Evolutionary conservation across 1,140 invertebrate genomes (phyloP).

Genomic region (Pachypeltis micranthus): DNA sequence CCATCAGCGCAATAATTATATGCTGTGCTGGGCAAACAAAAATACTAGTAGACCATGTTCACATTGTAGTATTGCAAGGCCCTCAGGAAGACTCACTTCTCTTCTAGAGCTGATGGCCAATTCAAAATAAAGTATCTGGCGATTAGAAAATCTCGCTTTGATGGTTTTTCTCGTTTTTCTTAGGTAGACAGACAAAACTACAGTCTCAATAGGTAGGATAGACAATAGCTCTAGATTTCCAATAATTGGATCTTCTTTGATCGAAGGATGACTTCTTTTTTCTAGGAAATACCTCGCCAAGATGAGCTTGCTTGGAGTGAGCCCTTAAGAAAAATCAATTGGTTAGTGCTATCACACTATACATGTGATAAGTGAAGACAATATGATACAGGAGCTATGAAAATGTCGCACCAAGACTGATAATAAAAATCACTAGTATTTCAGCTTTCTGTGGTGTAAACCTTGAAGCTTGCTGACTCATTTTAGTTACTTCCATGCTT

Average conservation of each 20-base stretch:
- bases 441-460: not conserved
- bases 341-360: not conserved
- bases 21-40: not conserved
- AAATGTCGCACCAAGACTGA: too few relatives aligned
- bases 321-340: slow-evolving; percentile 28
- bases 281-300: slow-evolving; percentile 41
- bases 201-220: slow-evolving; percentile 42
- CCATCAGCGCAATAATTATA: not conserved
- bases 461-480: not conserved
- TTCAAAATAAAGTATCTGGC: slow-evolving; percentile 38
- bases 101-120: slow-evolving; percentile 35
- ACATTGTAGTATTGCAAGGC: too few relatives aligned
- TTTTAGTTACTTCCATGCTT: not conserved
- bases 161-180: slow-evolving; percentile 39
- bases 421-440: too few relatives aligned
- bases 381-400: not conserved
- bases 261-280: slow-evolving; percentile 24
- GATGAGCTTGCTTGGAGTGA: slow-evolving; percentile 44
- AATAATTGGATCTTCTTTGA: slow-evolving; percentile 38
- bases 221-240: slow-evolving; percentile 45
- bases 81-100: not conserved
- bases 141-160: slow-evolving; percentile 42
- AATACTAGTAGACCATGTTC: not conserved
- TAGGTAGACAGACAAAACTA: slow-evolving; percentile 44
- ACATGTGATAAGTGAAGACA: not conserved